A percentile compares a stretch with the other conserved stretches of the same genome.
phyloP scores from a whole-genome alignment of 2,113 vertebrate species.

The Oreochromis aureus region DNA sequence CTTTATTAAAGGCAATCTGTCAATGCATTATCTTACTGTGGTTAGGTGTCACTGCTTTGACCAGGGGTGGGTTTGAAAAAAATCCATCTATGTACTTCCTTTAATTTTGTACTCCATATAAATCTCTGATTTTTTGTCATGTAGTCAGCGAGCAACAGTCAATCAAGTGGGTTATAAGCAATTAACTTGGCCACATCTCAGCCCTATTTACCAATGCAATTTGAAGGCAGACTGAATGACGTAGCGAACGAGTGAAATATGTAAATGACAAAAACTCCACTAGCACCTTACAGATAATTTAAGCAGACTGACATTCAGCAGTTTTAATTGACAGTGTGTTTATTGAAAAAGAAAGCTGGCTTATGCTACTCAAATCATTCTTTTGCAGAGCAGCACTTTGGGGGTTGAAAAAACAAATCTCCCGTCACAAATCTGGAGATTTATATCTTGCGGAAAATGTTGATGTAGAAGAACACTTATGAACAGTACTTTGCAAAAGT shows the following conservation, averaged over 20 bases:
- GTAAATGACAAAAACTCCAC: neutral
- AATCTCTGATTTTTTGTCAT: neutral
- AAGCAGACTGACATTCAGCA: neutral
- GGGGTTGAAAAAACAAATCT: neutral
- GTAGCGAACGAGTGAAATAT: neutral
- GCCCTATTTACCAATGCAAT: neutral
- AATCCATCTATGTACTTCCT: neutral
- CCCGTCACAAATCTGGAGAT: neutral
- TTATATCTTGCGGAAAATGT: neutral
- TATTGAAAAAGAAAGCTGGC: neutral
- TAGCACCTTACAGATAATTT: neutral
- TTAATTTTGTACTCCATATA: neutral
- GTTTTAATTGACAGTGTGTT: neutral
- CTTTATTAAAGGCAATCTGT: slow-evolving; percentile 42
- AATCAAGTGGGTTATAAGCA: neutral
- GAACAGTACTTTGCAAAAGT: neutral
- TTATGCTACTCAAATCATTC: neutral
- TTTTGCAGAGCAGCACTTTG: neutral
- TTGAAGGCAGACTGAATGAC: neutral
- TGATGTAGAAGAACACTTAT: neutral
- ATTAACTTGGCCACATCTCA: neutral
- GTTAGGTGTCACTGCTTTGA: slow-evolving; percentile 4
- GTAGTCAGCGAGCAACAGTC: neutral
- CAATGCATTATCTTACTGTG: slow-evolving; percentile 4
- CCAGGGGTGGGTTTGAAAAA: neutral